Evolutionary conservation across 2,797 vertebrate species (phyloP), one percentile per base, ranked within the genome.

Genomic region (Taeniopygia guttata): DNA sequence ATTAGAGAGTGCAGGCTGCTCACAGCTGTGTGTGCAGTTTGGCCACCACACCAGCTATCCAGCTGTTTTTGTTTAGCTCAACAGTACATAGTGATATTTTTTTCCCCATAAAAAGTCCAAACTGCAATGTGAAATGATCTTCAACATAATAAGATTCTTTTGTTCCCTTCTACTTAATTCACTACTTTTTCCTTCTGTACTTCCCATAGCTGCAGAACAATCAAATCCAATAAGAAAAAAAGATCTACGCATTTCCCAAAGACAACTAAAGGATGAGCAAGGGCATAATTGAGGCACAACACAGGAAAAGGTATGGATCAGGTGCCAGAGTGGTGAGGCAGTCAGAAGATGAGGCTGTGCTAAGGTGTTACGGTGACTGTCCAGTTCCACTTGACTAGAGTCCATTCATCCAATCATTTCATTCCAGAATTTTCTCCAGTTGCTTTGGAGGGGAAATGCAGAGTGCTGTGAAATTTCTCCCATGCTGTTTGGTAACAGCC

Each of bases 191-290:
- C 17, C 59, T 56, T 22, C 27, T 45, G 3, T 76, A 16, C 46
- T 16, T 49, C 49, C 25, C 23, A 3, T 22, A 75, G 32, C 51
- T 68, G 18, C 51, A 66, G 51, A 73, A 51, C 3, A 36, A 32
- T 16, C 22, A 81, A 74, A 51, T 22, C 16, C 20, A 42, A 11
- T 29, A 62, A 73, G 12, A 36, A 16, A 34, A 62, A 42, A 34
- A 36, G 2, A 54, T 30, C 5, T 22, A 0, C 2, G 0, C 3
- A 2, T 40, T 73, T 88, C 45, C 58, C 27, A 69, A 43, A 85
- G 46, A 11, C 19, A 43, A 13, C 25, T 73, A 14, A 49, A 73
- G 17, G 16, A 16, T 51, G 13, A 62, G 17, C 62, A 75, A 43
- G 10, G 26, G 12, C 4, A 38, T 42, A 38, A 45, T 0, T 56